These are phyloP conservation scores for Drosophila nigromelanica DNA, from an alignment of 1,140 invertebrate species.

Conservation along the genomic window DNA sequence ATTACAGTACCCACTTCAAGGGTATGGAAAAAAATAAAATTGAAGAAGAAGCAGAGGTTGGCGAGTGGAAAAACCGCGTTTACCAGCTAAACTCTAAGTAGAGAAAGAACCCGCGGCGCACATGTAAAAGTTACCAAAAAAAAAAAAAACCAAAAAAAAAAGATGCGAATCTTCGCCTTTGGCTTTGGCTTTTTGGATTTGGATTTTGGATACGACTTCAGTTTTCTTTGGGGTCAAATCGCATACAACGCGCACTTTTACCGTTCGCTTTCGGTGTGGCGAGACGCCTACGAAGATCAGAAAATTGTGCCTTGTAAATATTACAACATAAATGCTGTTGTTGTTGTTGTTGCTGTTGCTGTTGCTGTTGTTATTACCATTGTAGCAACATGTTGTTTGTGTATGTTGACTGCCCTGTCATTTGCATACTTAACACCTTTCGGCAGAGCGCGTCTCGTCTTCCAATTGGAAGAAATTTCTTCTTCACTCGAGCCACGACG, in stretches of 20 bases:
- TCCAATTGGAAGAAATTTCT: constrained; percentile 47
- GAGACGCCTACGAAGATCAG: constrained; percentile 41
- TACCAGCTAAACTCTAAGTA: constrained; percentile 62
- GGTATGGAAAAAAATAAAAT: constrained; percentile 22
- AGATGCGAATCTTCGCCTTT: constrained; percentile 60
- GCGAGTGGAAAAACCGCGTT: constrained; percentile 48
- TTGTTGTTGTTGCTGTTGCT: constrained; percentile 31
- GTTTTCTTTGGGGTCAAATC: constrained; percentile 57
- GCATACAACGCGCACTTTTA: constrained; percentile 50
- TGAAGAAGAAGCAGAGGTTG: constrained; percentile 14
- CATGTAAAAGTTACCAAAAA: constrained; percentile 59
- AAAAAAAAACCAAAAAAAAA: constrained; percentile 36
- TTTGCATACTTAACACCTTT: constrained; percentile 65
- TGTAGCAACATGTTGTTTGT: constrained; percentile 25
- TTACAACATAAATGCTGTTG: constrained; percentile 56
- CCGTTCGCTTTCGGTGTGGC: constrained; percentile 40
- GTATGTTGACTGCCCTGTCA: constrained; percentile 40
- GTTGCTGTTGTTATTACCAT: constrained; percentile 24
- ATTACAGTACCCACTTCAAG: constrained; percentile 23
- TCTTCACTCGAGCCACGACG: constrained; percentile 35
- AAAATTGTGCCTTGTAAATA: constrained; percentile 44
- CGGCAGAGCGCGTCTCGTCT: constrained; percentile 3
- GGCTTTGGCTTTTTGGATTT: constrained; percentile 42
- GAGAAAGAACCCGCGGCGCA: constrained; percentile 56
- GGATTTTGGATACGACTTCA: constrained; percentile 53